Evolutionary conservation across 1,140 invertebrate species (phyloP), one percentile per base, ranked within the genome.

Genomic region (Adelges cooleyi): DNA sequence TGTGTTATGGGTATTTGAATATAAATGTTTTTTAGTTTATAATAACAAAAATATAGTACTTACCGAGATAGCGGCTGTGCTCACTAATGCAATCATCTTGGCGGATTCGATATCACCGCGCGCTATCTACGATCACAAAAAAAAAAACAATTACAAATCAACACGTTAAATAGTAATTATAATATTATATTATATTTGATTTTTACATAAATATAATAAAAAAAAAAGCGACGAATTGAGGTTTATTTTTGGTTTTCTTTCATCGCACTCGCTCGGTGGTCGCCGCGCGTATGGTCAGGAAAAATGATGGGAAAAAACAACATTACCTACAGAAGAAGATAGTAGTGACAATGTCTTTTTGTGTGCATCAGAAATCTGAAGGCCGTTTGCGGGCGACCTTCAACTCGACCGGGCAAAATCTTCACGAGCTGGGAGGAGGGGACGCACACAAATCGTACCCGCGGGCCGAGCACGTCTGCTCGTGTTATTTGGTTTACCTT

Each of bases 241-340:
- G n/a, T n/a, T n/a, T n/a, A n/a, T n/a, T n/a, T n/a, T n/a, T n/a
- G n/a, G n/a, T n/a, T n/a, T n/a, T n/a, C n/a, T n/a, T n/a, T n/a
- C n/a, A n/a, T n/a, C n/a, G n/a, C n/a, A n/a, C 53, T 42, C 53
- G 22, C 22, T 0, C 53, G 18, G 38, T 25, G 15, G 53, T 42
- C 18, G 15, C 20, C 4, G 53, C 25, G 46, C 56, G 40, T 62
- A 46, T 62, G 56, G 46, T 46, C 23, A 29, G 42, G 25, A 62
- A 46, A 62, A 62, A 62, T 48, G 27, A 33, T 48, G 42, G 33
- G 20, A 46, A 54, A n/a, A 48, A 59, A 44, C 42, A 59, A 48
- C 42, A 62, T 48, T 42, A n/a, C n/a, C n/a, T n/a, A 48, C 15
- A 48, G 56, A 62, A 62, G 56, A 62, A 18, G 56, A 46, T 62